These are phyloP conservation scores for Drosophila miranda DNA, from an alignment of 1,140 invertebrate genomes.

Conservation along the genomic window DNA sequence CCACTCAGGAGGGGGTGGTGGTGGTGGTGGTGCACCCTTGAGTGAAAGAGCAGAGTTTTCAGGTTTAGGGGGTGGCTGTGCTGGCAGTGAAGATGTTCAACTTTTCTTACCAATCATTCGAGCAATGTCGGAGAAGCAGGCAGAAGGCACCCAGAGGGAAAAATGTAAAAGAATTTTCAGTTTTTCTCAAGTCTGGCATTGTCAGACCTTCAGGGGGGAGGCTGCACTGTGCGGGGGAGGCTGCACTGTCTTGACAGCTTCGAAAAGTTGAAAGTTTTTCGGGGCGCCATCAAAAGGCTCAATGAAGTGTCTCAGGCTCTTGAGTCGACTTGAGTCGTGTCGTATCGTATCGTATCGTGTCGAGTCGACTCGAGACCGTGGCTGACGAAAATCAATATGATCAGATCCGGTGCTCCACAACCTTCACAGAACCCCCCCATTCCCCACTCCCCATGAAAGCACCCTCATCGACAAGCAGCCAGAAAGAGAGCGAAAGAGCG, in stretches of 20 bases:
- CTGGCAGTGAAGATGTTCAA: slow-evolving; percentile 34
- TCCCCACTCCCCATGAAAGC: background rate
- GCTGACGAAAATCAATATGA: slow-evolving; percentile 54
- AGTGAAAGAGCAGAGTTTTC: too few relatives aligned
- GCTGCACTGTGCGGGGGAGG: slow-evolving; percentile 1
- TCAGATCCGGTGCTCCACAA: slow-evolving; percentile 2
- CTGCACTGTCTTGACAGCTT: slow-evolving; percentile 71
- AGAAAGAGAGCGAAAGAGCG: background rate
- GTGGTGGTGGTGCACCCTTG: background rate
- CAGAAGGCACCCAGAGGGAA: background rate
- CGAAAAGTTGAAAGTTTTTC: slow-evolving; percentile 20
- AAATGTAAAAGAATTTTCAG: slow-evolving; percentile 54
- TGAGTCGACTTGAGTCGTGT: slow-evolving; percentile 2
- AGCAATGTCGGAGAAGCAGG: slow-evolving; percentile 49
- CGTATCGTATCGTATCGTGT: too few relatives aligned
- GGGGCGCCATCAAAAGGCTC: slow-evolving; percentile 36
- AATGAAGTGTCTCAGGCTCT: slow-evolving; percentile 54
- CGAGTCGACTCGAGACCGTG: slow-evolving; percentile 9
- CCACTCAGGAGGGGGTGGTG: slow-evolving; percentile 1
- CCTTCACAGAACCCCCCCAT: background rate
- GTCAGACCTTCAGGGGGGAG: slow-evolving; percentile 16
- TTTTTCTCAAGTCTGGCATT: slow-evolving; percentile 42
- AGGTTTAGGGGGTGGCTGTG: too few relatives aligned
- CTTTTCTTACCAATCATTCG: slow-evolving; percentile 64
- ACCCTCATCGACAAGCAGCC: slow-evolving; percentile 15